A percentile compares a stretch with the other conserved stretches of the same genome.
Evolutionary conservation across 2,797 vertebrate genomes (phyloP).

Genomic region (Gymnoscopelus braueri): DNA sequence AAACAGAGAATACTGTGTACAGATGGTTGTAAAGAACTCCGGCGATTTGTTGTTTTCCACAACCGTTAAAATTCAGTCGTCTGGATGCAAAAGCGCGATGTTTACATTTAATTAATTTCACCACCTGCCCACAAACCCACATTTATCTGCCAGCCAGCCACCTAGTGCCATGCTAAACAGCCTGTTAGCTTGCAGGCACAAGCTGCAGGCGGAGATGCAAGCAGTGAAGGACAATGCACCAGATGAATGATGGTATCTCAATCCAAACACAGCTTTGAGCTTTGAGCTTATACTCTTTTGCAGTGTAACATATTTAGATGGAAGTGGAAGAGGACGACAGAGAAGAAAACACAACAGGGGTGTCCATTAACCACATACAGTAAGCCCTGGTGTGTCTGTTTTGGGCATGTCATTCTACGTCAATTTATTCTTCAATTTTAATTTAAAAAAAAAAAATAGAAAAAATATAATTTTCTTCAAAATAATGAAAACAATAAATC

Average conservation of each 20-base stretch:
- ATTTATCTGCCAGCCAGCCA: background rate
- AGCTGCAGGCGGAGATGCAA: background rate
- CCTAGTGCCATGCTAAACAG: conserved; percentile 12
- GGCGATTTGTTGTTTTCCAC: background rate
- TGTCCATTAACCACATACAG: too few relatives aligned
- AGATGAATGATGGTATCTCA: background rate
- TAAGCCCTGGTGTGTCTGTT: too few relatives aligned
- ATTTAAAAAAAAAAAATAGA: too few relatives aligned
- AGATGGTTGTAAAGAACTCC: background rate
- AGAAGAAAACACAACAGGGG: too few relatives aligned
- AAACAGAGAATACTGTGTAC: background rate
- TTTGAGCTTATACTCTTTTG: too few relatives aligned
- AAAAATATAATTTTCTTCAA: too few relatives aligned
- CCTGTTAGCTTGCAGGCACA: conserved; percentile 7
- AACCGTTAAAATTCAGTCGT: background rate
- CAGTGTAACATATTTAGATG: too few relatives aligned
- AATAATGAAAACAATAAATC: too few relatives aligned
- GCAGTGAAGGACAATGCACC: background rate
- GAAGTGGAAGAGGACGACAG: too few relatives aligned
- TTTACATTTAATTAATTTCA: conserved; percentile 25
- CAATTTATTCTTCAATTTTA: too few relatives aligned
- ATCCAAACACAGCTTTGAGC: too few relatives aligned
- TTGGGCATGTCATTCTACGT: too few relatives aligned
- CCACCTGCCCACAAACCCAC: conserved; percentile 18
- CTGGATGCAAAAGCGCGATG: background rate